These are phyloP conservation scores for Phrynocephalus versicolor DNA, from an alignment of 2,113 vertebrate genomes.

Conservation along the genomic window DNA sequence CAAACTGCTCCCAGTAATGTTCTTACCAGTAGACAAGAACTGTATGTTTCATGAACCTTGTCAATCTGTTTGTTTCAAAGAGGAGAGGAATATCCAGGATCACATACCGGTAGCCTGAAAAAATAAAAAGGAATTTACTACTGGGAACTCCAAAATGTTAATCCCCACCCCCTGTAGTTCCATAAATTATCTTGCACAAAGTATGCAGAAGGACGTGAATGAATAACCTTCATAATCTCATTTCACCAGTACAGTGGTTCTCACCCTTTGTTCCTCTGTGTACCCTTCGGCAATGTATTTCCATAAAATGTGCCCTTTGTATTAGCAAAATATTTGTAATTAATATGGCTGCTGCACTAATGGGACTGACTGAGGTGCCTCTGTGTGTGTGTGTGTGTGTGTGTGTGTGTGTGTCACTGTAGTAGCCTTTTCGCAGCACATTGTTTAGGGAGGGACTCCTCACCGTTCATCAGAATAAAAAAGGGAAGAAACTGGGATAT, in stretches of 20 bases:
- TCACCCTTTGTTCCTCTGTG: no score
- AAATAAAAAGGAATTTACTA: not conserved
- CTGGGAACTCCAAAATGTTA: not conserved
- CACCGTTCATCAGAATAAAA: no score
- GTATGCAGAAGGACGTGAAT: not conserved
- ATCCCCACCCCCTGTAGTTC: not conserved
- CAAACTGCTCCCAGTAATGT: not conserved
- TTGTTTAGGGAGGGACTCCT: no score
- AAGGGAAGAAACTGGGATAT: no score
- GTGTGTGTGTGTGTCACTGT: no score
- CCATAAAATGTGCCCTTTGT: no score
- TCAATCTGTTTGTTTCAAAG: slow-evolving; percentile 87
- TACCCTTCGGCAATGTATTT: no score
- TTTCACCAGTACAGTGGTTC: not conserved
- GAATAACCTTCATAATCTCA: not conserved
- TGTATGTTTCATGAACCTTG: slow-evolving; percentile 88
- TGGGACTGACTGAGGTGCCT: no score
- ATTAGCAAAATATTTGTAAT: no score
- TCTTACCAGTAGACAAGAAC: slow-evolving; percentile 95
- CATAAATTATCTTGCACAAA: not conserved
- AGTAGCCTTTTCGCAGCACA: no score
- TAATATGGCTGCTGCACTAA: no score
- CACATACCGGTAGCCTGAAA: slow-evolving; percentile 89
- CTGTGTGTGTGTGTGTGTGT: no score
- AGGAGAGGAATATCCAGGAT: slow-evolving; percentile 95